Conservation (phyloP, 2,797 vertebrate species). For the Macrochelys suwanniensis region DNA sequence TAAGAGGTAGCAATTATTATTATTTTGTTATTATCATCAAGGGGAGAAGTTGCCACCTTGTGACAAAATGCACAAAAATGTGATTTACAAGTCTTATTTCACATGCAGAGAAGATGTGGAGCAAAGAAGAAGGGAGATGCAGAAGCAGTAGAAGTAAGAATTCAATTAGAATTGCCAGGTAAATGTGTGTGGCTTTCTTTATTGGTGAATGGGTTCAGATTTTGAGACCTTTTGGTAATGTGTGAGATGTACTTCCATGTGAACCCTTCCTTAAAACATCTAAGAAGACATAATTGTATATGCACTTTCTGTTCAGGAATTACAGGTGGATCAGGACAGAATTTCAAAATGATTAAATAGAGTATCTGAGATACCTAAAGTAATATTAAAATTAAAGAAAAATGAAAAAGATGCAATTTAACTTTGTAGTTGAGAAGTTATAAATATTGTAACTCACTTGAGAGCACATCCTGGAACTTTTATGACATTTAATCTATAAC, state of each 20-base stretch:
- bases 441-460: not conserved
- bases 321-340: not conserved
- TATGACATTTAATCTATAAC: not conserved
- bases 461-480: not conserved
- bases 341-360: not conserved
- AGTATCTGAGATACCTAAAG: not conserved
- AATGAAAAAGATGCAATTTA: not conserved
- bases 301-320: accelerated
- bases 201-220: not conserved
- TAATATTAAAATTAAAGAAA: not conserved
- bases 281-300: too few relatives aligned
- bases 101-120: accelerated
- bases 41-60: accelerated
- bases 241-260: not conserved
- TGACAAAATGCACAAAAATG: not conserved
- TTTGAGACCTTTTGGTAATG: not conserved
- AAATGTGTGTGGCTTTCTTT: not conserved
- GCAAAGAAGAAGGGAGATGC: not conserved
- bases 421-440: not conserved
- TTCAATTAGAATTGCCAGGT: not conserved
- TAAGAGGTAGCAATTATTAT: too few relatives aligned
- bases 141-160: not conserved
- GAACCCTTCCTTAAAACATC: not conserved
- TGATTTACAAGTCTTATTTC: not conserved
- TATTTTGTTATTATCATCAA: not conserved